phyloP scores from a whole-genome alignment of 2,888 invertebrate genomes.

The Eilema caniola region DNA sequence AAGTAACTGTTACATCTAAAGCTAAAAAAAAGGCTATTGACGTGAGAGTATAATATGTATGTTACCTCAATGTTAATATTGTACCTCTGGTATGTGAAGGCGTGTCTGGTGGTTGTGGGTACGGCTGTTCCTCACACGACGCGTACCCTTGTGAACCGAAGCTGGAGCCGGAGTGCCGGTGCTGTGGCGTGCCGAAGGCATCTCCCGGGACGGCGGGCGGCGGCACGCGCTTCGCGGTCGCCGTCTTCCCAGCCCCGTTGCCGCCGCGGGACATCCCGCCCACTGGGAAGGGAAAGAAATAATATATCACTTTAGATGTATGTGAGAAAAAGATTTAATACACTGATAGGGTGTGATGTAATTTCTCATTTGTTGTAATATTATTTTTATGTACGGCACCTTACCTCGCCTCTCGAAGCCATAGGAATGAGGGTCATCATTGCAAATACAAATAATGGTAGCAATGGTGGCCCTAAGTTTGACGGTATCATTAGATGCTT shows the following conservation, averaged over 20 bases:
- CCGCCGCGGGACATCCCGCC: conserved; percentile 95
- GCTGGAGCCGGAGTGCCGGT: conserved; percentile 93
- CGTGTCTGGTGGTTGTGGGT: conserved; percentile 88
- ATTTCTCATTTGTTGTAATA: too few relatives aligned
- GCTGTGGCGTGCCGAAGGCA: conserved; percentile 86
- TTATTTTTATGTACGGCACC: too few relatives aligned
- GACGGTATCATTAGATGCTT: background rate
- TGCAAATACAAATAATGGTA: too few relatives aligned
- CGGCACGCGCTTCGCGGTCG: conserved; percentile 96
- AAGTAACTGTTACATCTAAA: too few relatives aligned
- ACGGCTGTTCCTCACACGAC: conserved; percentile 91
- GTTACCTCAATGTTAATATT: too few relatives aligned
- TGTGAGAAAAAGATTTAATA: too few relatives aligned
- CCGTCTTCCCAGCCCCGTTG: conserved; percentile 90
- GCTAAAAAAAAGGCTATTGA: too few relatives aligned
- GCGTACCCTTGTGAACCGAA: conserved; percentile 93
- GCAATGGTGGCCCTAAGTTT: background rate
- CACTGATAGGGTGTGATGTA: too few relatives aligned
- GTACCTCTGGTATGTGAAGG: conserved; percentile 87
- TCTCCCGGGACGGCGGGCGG: conserved; percentile 95
- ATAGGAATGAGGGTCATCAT: too few relatives aligned
- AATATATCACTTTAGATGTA: background rate
- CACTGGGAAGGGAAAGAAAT: conserved; percentile 87
- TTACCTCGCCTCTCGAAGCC: too few relatives aligned
- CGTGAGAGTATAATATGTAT: too few relatives aligned